These are phyloP conservation scores for Panopea generosa DNA, from an alignment of 2,888 invertebrate species.

Conservation along the genomic window DNA sequence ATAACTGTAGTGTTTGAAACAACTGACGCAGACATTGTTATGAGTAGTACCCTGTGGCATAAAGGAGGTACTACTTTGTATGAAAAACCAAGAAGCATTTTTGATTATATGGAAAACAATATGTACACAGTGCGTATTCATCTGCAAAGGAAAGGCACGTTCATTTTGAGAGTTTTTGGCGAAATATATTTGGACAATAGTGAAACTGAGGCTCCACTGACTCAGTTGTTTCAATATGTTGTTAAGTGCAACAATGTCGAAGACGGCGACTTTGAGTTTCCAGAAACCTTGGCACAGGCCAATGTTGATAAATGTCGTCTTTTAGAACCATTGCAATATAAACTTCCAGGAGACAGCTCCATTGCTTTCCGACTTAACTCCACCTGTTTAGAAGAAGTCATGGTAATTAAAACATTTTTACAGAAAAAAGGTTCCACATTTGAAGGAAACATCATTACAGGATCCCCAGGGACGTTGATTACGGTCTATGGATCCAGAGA, in stretches of 20 bases:
- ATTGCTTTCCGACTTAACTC: slow-evolving; percentile 30
- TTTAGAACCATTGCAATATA: slow-evolving; percentile 24
- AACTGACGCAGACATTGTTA: neutral
- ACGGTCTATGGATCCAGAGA: slow-evolving; percentile 32
- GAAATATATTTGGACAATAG: slow-evolving; percentile 2
- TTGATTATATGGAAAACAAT: slow-evolving; percentile 10
- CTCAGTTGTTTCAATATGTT: slow-evolving; percentile 32
- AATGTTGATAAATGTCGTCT: slow-evolving; percentile 21
- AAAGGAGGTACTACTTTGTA: slow-evolving; percentile 2
- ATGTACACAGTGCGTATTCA: slow-evolving; percentile 23
- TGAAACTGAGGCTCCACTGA: neutral
- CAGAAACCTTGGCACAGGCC: slow-evolving; percentile 14
- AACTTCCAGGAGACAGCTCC: slow-evolving; percentile 19
- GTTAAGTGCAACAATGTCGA: slow-evolving; percentile 28
- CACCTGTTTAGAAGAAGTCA: slow-evolving; percentile 24
- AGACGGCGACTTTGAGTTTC: slow-evolving; percentile 31
- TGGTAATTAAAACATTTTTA: slow-evolving; percentile 14
- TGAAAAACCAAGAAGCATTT: slow-evolving; percentile 15
- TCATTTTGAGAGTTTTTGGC: slow-evolving; percentile 36
- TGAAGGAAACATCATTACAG: slow-evolving; percentile 18
- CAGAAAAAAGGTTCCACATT: slow-evolving; percentile 22
- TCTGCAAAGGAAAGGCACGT: slow-evolving; percentile 29
- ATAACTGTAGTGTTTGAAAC: slow-evolving; percentile 4
- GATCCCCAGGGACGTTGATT: slow-evolving; percentile 5
- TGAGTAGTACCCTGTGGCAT: slow-evolving; percentile 4